A percentile compares a stretch with the other conserved stretches of the same genome.
Conservation (phyloP, 1,140 invertebrate species). For the Drosophila fuyamai region DNA sequence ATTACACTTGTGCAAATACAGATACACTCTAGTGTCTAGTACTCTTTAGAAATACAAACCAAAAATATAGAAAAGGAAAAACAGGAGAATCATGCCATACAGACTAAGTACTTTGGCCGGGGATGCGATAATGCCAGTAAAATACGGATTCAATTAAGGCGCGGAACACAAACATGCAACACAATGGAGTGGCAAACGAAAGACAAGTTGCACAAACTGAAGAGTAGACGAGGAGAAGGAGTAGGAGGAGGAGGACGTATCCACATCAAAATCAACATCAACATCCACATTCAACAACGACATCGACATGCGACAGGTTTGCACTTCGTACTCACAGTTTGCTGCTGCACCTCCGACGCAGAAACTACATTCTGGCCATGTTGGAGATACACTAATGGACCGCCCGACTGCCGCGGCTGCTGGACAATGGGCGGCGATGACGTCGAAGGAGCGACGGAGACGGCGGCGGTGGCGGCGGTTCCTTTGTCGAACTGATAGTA, state of each 20-base stretch:
- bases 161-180: slow-evolving; percentile 43
- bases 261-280: slow-evolving; percentile 34
- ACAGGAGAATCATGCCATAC: slow-evolving; percentile 45
- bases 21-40: slow-evolving; percentile 13
- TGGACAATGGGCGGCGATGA: slow-evolving; percentile 70
- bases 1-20: slow-evolving; percentile 53
- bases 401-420: slow-evolving; percentile 70
- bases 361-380: slow-evolving; percentile 73
- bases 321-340: slow-evolving; percentile 81
- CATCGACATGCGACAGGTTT: slow-evolving; percentile 69
- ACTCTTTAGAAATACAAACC: slow-evolving; percentile 30
- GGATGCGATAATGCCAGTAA: slow-evolving; percentile 70
- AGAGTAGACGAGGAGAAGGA: slow-evolving; percentile 26
- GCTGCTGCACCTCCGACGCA: slow-evolving; percentile 71
- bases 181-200: slow-evolving; percentile 34
- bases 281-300: slow-evolving; percentile 28
- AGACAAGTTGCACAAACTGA: slow-evolving; percentile 38
- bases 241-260: slow-evolving; percentile 8
- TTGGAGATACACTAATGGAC: slow-evolving; percentile 82
- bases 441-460: slow-evolving; percentile 17
- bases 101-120: slow-evolving; percentile 58
- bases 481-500: slow-evolving; percentile 84
- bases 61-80: slow-evolving; percentile 13
- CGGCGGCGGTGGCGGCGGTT: slow-evolving; percentile 39
- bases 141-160: slow-evolving; percentile 77